Evolutionary conservation across 2,113 vertebrate species (phyloP), one percentile per base, ranked within the genome.

Genomic region (Ascaphus truei): DNA sequence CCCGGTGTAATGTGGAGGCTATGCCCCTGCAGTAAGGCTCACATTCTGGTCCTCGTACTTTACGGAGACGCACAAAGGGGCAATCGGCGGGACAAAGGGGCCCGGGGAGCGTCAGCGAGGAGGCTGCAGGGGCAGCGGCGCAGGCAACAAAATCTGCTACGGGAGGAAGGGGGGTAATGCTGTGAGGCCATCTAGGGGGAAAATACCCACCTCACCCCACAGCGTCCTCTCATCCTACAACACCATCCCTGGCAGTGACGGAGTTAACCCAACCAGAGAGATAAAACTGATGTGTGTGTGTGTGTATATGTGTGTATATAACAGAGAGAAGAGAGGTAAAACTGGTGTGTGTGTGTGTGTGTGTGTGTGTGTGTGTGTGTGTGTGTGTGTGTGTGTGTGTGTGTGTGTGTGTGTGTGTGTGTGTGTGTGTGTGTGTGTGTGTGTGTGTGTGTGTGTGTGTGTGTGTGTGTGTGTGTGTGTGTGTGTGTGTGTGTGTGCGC

Each of bases 91-190:
- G 16, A 51, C 25, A 56, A 59, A 36, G 34, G 55, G 11, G 41
- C 27, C 31, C 55, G 39, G 55, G 55, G 50, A 59, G 51, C 51
- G 51, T 51, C 37, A 29, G 31, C 50, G 45, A 12, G 37, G 33
- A 60, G 56, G 56, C 59, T 39, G 45, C 39, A 68, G 41, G 22
- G n/a, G 30, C 15, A 50, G 41, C 48, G 29, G 33, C 18, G 62
- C 62, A 27, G 31, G 39, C 56, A n/a, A 37, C 33, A 39, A 51
- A 60, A 60, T 60, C 66, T 60, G 43, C 13, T 39, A 39, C 56
- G 39, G 25, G 56, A 51, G 45, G 51, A 36, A 45, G 45, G 45
- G 66, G 43, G 41, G 18, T 61, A 30, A 59, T 41, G 39, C 23
- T 25, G 47, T 34, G 26, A 45, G 55, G 45, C 56, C 55, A 47